phyloP scores from a whole-genome alignment of 2,113 vertebrate genomes.

The Suricata suricatta region DNA sequence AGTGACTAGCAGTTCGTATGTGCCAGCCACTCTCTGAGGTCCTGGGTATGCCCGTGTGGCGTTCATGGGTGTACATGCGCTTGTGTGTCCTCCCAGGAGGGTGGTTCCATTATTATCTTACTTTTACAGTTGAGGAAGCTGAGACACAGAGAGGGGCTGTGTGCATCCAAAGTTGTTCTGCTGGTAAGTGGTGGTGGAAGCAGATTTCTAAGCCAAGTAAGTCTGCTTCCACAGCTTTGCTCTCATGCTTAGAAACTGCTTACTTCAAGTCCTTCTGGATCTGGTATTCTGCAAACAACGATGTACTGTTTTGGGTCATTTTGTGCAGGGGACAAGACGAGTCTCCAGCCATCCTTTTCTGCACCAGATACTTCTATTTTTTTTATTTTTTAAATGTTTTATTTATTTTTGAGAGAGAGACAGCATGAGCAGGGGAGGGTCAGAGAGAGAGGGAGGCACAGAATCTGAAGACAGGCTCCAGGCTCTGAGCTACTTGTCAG shows the following conservation, averaged over 20 bases:
- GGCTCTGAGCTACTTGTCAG: too few relatives aligned
- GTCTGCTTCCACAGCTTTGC: not conserved
- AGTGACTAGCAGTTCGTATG: rapidly evolving
- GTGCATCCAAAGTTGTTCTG: not conserved
- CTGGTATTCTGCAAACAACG: not conserved
- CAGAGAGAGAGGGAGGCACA: too few relatives aligned
- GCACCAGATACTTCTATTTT: not conserved
- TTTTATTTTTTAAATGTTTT: too few relatives aligned
- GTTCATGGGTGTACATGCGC: rapidly evolving
- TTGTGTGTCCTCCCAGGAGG: not conserved
- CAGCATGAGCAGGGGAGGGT: too few relatives aligned
- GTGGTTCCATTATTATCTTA: not conserved
- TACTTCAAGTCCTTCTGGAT: not conserved
- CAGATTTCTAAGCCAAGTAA: not conserved
- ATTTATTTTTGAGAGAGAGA: too few relatives aligned
- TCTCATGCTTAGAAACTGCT: not conserved
- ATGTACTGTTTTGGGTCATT: not conserved
- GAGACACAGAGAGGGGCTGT: not conserved
- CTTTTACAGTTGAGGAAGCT: not conserved
- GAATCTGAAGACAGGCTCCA: too few relatives aligned
- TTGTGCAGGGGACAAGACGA: not conserved
- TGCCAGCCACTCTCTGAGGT: rapidly evolving
- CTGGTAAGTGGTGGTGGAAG: not conserved
- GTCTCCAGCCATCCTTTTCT: not conserved
- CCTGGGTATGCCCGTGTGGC: too few relatives aligned